phyloP scores from a whole-genome alignment of 2,113 vertebrate species.

The Strigops habroptila region DNA sequence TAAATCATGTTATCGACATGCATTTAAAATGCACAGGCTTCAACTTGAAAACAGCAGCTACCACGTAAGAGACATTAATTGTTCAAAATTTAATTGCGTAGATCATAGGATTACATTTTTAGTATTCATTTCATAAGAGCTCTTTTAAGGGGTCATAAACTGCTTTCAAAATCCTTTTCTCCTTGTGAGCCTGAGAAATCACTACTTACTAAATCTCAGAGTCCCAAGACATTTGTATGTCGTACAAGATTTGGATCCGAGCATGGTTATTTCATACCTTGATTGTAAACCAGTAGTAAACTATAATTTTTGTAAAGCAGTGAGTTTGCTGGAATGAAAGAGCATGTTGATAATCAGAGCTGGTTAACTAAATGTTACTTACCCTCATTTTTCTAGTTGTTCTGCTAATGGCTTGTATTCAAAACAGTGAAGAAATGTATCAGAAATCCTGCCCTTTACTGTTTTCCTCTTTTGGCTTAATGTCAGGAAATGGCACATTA shows the following conservation, averaged over 20 bases:
- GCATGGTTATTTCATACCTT: neutral
- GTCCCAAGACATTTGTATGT: neutral
- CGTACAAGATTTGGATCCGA: neutral
- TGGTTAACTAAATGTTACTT: neutral
- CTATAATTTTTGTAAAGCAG: neutral
- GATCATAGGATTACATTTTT: neutral
- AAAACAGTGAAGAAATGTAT: slow-evolving; percentile 26
- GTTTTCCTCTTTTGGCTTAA: neutral
- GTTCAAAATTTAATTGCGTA: neutral
- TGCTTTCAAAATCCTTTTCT: neutral
- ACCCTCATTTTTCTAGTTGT: neutral
- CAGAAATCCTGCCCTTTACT: slow-evolving; percentile 13
- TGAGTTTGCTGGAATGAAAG: neutral
- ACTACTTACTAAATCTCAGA: neutral
- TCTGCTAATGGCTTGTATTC: neutral
- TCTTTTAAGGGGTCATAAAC: neutral
- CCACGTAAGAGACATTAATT: neutral
- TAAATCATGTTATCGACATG: neutral
- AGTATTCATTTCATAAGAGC: neutral
- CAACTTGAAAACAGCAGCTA: neutral
- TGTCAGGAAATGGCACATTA: slow-evolving; percentile 38
- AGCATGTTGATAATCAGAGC: neutral
- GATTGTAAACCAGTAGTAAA: neutral
- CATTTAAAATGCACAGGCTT: neutral
- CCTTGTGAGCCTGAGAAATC: neutral